Base-by-base conservation (phyloP, 2,113 vertebrate species). In the Nettapus auritus region DNA sequence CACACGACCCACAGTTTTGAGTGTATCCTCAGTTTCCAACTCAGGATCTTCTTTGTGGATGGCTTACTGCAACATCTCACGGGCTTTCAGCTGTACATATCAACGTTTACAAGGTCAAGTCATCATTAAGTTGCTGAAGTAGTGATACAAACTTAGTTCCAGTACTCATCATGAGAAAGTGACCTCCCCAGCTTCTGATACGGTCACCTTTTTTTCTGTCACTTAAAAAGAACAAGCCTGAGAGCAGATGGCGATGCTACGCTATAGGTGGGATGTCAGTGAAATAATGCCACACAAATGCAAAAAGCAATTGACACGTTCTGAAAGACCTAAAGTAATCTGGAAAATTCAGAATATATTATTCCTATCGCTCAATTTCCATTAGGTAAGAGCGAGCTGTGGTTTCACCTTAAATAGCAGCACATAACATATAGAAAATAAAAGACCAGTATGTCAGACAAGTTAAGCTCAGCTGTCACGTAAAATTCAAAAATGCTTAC, bases 351-450 rank as follows among this genome's bases (percentile, higher is more conserved):
- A 38, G 31, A 82, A 68, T 8, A 46, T 8, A 17, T 12, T 79
- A 48, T 48, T 88, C 34, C 55, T 55, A 40, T 3, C 90, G 53
- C 48, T 92, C 50, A 26, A 6, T 52, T 90, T 76, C 53, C 75
- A 57, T 76, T 17, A 86, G 86, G 55, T 48, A 50, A 81, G 64
- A 96, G 69, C 1, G 1, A 93, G 80, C 83, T 93, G 80, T 90
- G 57, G 86, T 69, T 93, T 95, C 81, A 87, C 75, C 74, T 94
- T 87, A 92, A 81, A 69, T 92, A 97, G 94, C 94, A 96, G 93
- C 95, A 95, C 53, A 42, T 74, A 52, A 73, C 36, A 12, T 78
- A 80, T 5, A 88, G 69, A 76, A 82, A 79, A 64, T 33, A 81
- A 67, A 15, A 83, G 88, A 86, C 31, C 28, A 25, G 53, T n/a